Percentiles rank a stretch among this genome's conserved stretches.
These are phyloP conservation scores for Tinea pellionella DNA, from an alignment of 2,888 invertebrate genomes.

Conservation along the genomic window DNA sequence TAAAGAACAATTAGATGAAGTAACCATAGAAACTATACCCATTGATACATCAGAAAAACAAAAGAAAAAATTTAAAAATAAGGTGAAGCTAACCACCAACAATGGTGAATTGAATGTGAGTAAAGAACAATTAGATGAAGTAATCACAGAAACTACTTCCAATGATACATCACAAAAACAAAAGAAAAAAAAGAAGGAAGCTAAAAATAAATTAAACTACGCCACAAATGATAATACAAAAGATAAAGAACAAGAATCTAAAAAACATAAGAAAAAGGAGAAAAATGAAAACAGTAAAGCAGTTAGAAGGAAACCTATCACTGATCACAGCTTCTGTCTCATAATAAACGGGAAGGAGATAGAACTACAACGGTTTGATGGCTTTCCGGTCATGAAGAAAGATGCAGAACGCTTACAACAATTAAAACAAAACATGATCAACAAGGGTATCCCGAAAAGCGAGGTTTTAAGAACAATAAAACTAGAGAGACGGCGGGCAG, in stretches of 20 bases:
- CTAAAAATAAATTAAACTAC: neutral
- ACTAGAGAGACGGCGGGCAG: conserved; percentile 76
- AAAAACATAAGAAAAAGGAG: conserved; percentile 20
- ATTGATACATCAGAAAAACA: conserved; percentile 14
- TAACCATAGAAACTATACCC: too few species aligned
- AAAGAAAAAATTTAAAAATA: conserved; percentile 22
- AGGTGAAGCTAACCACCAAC: conserved; percentile 15
- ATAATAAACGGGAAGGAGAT: conserved; percentile 74
- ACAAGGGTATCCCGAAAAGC: conserved; percentile 74
- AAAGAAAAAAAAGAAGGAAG: conserved; percentile 22
- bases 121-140: neutral
- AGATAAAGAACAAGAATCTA: neutral
- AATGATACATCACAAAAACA: neutral
- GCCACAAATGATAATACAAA: neutral
- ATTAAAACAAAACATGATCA: conserved; percentile 73
- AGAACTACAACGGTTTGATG: conserved; percentile 73
- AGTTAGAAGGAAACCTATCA: conserved; percentile 52
- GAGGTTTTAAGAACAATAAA: conserved; percentile 76
- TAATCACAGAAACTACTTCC: conserved; percentile 17
- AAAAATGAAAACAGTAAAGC: conserved; percentile 36
- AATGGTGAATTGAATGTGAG: conserved; percentile 15
- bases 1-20: neutral
- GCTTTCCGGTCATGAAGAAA: conserved; percentile 77
- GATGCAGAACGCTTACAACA: conserved; percentile 74
- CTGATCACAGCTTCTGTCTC: conserved; percentile 58